These are phyloP conservation scores for Salmo trutta DNA, from an alignment of 2,797 vertebrate species.

Conservation along the genomic window DNA sequence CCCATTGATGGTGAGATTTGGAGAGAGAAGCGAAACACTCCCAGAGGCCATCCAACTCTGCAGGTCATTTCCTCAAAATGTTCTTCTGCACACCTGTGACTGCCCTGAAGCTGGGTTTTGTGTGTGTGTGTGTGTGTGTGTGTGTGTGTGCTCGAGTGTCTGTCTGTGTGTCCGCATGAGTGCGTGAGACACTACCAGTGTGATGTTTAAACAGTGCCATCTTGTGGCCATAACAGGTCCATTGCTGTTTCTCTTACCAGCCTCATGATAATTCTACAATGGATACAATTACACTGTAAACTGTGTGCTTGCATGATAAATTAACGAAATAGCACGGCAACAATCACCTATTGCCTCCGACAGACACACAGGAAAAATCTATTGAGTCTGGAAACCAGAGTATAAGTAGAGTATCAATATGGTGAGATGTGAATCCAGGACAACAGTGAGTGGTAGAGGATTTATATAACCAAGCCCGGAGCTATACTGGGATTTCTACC, in stretches of 20 bases:
- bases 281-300: background rate
- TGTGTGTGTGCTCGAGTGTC: background rate
- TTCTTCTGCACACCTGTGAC: background rate
- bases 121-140: conserved; percentile 12
- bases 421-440: background rate
- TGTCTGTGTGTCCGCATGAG: background rate
- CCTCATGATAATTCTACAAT: background rate
- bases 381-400: background rate
- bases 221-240: conserved; percentile 47
- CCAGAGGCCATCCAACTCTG: conserved; percentile 30
- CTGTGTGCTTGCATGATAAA: background rate
- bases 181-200: background rate
- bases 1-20: conserved; percentile 27
- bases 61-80: background rate
- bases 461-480: background rate
- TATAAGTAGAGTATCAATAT: background rate
- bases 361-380: background rate
- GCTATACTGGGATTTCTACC: background rate
- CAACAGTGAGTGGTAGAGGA: background rate
- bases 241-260: background rate
- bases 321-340: background rate
- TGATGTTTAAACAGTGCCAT: conserved; percentile 54
- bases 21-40: conserved; percentile 37
- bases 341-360: background rate
- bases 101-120: background rate